Evolutionary conservation across 92 coral and sea anemone genomes (phyloP).

Genomic region (Virgularia gustaviana): DNA sequence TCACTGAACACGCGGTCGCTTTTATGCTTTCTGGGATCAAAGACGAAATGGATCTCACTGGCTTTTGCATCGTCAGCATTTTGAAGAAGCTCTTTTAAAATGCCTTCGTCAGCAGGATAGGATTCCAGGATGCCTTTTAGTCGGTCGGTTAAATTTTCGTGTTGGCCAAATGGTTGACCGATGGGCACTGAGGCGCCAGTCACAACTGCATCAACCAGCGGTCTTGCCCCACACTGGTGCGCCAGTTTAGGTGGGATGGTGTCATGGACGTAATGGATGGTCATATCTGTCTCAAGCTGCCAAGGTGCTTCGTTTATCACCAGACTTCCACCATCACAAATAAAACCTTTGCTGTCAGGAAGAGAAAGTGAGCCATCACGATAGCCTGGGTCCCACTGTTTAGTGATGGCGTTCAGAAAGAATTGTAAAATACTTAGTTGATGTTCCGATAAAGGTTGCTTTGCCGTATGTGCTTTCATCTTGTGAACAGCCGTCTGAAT

Average conservation of each 20-base stretch:
- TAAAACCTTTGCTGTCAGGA: slow-evolving; percentile 54
- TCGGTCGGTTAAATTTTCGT: slow-evolving; percentile 76
- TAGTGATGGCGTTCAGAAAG: slow-evolving; percentile 23
- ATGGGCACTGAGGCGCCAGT: slow-evolving; percentile 57
- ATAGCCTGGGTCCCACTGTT: neutral
- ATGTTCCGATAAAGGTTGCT: neutral
- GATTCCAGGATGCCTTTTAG: slow-evolving; percentile 62
- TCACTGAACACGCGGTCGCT: slow-evolving; percentile 55
- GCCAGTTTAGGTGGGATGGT: slow-evolving; percentile 59
- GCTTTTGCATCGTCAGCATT: slow-evolving; percentile 93
- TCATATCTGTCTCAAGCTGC: slow-evolving; percentile 41
- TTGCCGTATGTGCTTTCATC: slow-evolving; percentile 23
- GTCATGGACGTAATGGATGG: slow-evolving; percentile 54
- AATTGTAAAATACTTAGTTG: slow-evolving; percentile 19
- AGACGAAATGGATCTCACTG: slow-evolving; percentile 74
- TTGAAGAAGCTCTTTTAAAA: slow-evolving; percentile 85
- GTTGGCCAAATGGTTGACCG: slow-evolving; percentile 77
- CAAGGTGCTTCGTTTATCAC: slow-evolving; percentile 84
- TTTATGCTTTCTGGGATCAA: slow-evolving; percentile 68
- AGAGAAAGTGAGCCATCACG: slow-evolving; percentile 53
- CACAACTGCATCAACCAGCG: slow-evolving; percentile 57
- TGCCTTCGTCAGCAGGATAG: slow-evolving; percentile 78
- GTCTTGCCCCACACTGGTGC: slow-evolving; percentile 62
- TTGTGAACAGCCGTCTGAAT: slow-evolving; percentile 32
- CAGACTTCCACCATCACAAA: slow-evolving; percentile 53